These are phyloP conservation scores for Glaucopsyche alexis DNA, from an alignment of 2,888 invertebrate species.

Conservation along the genomic window DNA sequence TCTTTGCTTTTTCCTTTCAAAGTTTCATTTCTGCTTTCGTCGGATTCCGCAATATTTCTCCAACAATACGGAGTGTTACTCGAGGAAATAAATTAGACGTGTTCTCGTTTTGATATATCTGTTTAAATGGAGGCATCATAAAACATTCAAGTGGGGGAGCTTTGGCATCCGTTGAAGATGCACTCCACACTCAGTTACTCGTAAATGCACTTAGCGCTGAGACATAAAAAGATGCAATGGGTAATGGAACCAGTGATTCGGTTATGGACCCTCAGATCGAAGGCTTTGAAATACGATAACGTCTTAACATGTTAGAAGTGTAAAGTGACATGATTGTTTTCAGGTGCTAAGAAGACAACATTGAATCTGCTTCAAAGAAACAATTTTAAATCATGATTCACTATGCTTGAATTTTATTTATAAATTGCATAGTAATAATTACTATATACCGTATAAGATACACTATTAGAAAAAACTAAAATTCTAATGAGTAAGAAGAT, in stretches of 20 bases:
- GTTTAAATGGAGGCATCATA: constrained; percentile 51
- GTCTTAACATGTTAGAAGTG: constrained; percentile 5
- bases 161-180: constrained; percentile 53
- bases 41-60: constrained; percentile 17
- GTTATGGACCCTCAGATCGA: constrained; percentile 50
- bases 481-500: neutral
- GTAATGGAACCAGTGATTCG: constrained; percentile 60
- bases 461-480: neutral
- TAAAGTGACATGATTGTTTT: constrained; percentile 31
- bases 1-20: constrained; percentile 17
- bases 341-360: constrained; percentile 19
- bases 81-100: constrained; percentile 28
- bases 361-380: neutral
- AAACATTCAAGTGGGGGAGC: constrained; percentile 54
- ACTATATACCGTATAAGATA: too few species aligned
- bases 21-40: constrained; percentile 8
- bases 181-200: constrained; percentile 58
- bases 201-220: constrained; percentile 73
- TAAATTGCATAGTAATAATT: too few species aligned
- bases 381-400: neutral
- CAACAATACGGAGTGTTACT: constrained; percentile 22
- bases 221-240: constrained; percentile 72
- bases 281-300: constrained; percentile 44
- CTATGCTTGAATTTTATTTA: too few species aligned
- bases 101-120: constrained; percentile 44